Evolutionary conservation across 2,797 vertebrate species (phyloP).

Genomic region (Crypturellus tataupa): DNA sequence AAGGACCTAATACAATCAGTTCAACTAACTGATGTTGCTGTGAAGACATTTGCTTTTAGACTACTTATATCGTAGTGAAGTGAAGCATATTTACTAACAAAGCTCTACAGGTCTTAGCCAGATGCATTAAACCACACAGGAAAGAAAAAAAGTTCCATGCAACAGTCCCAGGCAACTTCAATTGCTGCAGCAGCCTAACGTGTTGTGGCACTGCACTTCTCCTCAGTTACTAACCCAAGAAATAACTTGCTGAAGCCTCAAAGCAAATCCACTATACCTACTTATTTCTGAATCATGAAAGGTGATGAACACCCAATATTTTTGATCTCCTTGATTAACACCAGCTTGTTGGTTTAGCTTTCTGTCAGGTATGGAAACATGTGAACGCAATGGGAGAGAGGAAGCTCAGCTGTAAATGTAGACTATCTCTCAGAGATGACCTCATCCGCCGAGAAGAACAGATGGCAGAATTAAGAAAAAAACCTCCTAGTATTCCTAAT

Average conservation of each 20-base stretch:
- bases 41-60: not conserved
- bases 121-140: not conserved
- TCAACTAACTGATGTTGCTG: not conserved
- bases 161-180: no score
- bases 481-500: conserved; percentile 47
- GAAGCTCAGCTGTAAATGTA: not conserved
- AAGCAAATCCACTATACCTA: not conserved
- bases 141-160: not conserved
- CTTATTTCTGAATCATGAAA: not conserved
- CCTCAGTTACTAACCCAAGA: not conserved
- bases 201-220: not conserved
- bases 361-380: not conserved
- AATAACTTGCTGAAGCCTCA: not conserved
- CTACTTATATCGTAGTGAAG: not conserved
- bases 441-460: not conserved
- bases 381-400: fast-evolving
- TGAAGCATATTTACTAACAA: not conserved
- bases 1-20: not conserved
- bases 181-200: not conserved
- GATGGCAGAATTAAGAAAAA: conserved; percentile 63
- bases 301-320: not conserved
- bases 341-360: not conserved
- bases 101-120: not conserved
- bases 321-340: not conserved
- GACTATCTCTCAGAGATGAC: not conserved